phyloP scores from a whole-genome alignment of 2,888 invertebrate genomes.

The Acanthoscelides obtectus region DNA sequence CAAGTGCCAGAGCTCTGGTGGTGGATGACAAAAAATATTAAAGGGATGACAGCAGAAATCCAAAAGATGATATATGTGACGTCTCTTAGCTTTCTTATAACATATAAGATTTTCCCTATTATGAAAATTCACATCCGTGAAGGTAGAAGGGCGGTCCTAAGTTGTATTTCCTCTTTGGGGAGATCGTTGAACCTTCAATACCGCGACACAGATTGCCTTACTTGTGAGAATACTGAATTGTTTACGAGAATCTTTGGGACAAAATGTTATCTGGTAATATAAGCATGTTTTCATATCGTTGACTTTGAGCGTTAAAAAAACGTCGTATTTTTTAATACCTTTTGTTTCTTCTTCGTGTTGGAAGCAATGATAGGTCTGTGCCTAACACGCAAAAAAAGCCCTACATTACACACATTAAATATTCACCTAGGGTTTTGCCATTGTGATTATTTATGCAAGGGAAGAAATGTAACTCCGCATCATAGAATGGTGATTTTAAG shows the following conservation, averaged over 20 bases:
- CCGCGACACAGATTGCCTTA: background rate
- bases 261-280: no score
- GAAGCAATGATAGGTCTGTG: no score
- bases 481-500: no score
- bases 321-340: no score
- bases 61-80: background rate
- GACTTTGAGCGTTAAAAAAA: no score
- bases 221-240: background rate
- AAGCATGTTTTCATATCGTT: no score
- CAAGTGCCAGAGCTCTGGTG: background rate
- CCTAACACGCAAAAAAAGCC: no score
- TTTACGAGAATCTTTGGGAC: background rate
- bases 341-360: no score
- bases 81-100: background rate
- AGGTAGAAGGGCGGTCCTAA: background rate
- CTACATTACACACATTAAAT: no score
- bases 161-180: background rate
- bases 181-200: background rate
- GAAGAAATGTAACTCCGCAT: no score
- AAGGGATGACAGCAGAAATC: background rate
- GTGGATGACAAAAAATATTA: background rate
- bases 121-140: background rate
- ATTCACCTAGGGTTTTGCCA: no score
- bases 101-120: background rate
- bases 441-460: no score